Evolutionary conservation across 2,113 vertebrate species (phyloP).

Genomic region (Meriones unguiculatus): DNA sequence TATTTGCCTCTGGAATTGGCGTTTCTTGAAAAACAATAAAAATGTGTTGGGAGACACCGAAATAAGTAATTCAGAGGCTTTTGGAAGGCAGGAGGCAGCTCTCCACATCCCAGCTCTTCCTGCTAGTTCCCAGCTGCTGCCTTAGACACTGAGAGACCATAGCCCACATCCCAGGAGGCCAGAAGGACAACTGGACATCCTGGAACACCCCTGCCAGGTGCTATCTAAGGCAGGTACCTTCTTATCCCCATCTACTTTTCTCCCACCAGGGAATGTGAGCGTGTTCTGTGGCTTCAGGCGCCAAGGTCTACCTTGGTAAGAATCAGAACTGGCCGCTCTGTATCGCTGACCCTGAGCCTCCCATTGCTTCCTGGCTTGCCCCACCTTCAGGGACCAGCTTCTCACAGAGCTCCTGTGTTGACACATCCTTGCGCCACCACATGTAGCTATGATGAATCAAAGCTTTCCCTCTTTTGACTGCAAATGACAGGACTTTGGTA

Average conservation of each 20-base stretch:
- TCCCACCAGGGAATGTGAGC: background rate
- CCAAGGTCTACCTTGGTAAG: background rate
- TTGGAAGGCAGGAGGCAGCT: background rate
- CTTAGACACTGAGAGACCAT: background rate
- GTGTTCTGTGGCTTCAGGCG: background rate
- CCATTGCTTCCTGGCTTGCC: rapidly evolving
- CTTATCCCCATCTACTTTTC: background rate
- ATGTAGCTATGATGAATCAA: background rate
- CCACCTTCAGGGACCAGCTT: background rate
- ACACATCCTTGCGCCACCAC: background rate
- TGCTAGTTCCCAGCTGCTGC: background rate
- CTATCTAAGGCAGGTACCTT: background rate
- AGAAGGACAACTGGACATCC: background rate
- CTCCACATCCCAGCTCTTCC: no score
- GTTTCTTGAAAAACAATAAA: rapidly evolving
- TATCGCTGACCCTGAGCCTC: background rate
- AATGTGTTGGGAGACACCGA: rapidly evolving
- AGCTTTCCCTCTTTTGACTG: background rate
- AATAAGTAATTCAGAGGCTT: background rate
- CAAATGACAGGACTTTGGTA: background rate
- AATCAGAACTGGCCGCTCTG: no score
- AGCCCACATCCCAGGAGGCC: background rate
- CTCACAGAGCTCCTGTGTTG: background rate
- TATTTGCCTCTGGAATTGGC: background rate
- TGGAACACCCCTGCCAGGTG: background rate